Percentiles rank a stretch among this genome's conserved stretches.
Evolutionary conservation across 2,888 invertebrate genomes (phyloP).

Genomic region (Zootermopsis nevadensis): DNA sequence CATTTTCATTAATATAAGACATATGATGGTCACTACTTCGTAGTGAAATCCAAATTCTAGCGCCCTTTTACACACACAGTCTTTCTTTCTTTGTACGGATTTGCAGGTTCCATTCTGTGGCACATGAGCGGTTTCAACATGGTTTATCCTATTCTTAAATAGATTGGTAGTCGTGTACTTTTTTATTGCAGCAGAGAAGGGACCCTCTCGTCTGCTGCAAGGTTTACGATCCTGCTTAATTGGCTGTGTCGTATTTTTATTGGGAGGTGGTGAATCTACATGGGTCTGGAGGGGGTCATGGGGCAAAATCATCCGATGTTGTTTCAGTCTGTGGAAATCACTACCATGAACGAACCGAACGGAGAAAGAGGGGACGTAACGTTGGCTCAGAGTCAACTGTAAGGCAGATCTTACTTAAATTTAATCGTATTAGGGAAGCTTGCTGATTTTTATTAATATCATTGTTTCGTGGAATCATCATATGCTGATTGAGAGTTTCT

Average conservation of each 20-base stretch:
- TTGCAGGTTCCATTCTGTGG: background rate
- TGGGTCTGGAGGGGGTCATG: background rate
- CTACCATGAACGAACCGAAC: background rate
- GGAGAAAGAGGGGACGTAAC: background rate
- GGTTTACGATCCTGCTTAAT: conserved; percentile 8
- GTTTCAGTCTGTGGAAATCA: conserved; percentile 14
- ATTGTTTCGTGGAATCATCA: background rate
- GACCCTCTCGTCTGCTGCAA: background rate
- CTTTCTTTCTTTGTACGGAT: background rate
- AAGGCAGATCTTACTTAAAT: background rate
- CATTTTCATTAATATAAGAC: no score
- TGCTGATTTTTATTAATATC: background rate
- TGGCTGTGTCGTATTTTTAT: conserved; percentile 12
- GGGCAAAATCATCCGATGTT: background rate
- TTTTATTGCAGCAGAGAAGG: background rate
- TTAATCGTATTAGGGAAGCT: background rate
- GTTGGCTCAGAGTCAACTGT: background rate
- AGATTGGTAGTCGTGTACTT: background rate
- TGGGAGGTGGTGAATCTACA: background rate
- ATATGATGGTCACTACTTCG: no score
- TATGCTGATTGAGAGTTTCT: no score
- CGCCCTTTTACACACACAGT: no score
- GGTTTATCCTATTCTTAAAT: background rate
- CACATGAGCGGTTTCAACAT: background rate
- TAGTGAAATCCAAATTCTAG: no score